These are phyloP conservation scores for Eudyptes chrysolophus DNA, from an alignment of 2,113 vertebrate genomes.

Conservation along the genomic window DNA sequence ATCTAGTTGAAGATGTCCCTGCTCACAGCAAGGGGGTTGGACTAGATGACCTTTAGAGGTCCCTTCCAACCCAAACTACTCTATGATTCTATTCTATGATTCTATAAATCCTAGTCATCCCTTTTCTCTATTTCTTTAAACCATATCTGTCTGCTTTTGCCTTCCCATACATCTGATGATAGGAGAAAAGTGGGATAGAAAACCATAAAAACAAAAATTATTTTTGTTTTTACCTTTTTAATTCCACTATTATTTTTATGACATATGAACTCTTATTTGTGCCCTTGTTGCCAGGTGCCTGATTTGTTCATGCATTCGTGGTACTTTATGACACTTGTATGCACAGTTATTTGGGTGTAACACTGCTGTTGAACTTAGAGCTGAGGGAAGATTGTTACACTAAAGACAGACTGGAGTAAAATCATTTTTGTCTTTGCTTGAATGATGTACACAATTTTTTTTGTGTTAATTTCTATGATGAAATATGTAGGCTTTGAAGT, in stretches of 20 bases:
- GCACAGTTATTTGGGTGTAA: neutral
- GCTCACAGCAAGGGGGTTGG: too few species aligned
- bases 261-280: neutral
- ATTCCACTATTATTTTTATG: neutral
- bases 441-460: neutral
- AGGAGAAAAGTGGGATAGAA: neutral
- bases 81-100: too few species aligned
- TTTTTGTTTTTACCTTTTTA: neutral
- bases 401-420: neutral
- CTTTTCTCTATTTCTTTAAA: neutral
- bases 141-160: neutral
- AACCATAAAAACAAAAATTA: neutral
- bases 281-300: neutral
- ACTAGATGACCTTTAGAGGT: too few species aligned
- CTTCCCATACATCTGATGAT: fast-evolving
- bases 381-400: neutral
- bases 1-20: too few species aligned
- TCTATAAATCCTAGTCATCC: neutral
- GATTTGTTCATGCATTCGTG: neutral
- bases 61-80: too few species aligned
- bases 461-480: neutral
- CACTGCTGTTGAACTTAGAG: neutral
- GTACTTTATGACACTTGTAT: neutral
- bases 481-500: neutral
- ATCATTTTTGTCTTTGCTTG: neutral